Percentiles rank a stretch among this genome's conserved stretches.
phyloP scores from a whole-genome alignment of 2,113 vertebrate genomes.

The Campylorhamphus procurvoides region DNA sequence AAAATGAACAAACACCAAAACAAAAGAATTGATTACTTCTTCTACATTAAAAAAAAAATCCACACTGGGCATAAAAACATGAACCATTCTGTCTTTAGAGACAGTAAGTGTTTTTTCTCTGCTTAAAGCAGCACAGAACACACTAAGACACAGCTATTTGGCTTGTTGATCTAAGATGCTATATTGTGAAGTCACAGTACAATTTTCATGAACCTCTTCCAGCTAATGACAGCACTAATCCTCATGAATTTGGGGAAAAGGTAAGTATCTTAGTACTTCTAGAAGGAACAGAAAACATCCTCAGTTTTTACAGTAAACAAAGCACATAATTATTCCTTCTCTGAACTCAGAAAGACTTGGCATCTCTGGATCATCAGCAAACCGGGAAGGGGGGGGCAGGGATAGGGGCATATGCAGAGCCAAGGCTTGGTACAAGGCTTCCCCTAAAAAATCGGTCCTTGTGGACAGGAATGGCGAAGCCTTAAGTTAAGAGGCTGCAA shows the following conservation, averaged over 20 bases:
- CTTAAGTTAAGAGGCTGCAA: background rate
- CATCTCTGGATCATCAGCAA: background rate
- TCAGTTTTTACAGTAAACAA: background rate
- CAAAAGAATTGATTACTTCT: background rate
- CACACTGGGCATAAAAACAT: background rate
- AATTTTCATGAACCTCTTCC: background rate
- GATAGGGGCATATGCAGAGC: too few species aligned
- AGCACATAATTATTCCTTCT: background rate
- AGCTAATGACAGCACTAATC: background rate
- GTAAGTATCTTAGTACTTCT: background rate
- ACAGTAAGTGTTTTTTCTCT: background rate
- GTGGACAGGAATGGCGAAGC: background rate
- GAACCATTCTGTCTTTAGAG: background rate
- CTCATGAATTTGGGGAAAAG: background rate
- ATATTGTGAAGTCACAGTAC: background rate
- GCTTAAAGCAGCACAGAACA: background rate
- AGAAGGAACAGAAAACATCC: background rate
- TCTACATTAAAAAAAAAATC: background rate
- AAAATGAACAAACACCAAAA: background rate
- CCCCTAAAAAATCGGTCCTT: background rate
- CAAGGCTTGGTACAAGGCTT: background rate
- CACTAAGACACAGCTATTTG: background rate
- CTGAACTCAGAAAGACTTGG: background rate
- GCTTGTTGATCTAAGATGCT: background rate
- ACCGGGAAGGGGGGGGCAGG: rapidly evolving